Evolutionary conservation across 2,888 invertebrate species (phyloP).

Genomic region (Acronicta alni): DNA sequence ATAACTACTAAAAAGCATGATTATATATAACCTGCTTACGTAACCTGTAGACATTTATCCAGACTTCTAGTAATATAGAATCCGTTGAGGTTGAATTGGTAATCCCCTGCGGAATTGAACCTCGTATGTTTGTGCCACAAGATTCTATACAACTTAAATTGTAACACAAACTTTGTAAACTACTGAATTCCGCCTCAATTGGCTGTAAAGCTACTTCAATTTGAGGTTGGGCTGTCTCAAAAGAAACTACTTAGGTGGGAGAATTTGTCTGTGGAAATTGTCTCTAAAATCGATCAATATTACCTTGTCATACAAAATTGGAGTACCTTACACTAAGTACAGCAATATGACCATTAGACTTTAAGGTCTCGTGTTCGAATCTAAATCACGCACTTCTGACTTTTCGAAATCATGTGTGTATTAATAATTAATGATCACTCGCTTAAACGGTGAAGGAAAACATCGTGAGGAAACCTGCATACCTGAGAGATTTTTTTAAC

Average conservation of each 20-base stretch:
- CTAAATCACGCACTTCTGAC: too few relatives aligned
- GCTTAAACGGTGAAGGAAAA: too few relatives aligned
- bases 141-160: constrained; percentile 24
- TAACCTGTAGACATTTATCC: background rate
- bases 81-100: constrained; percentile 18
- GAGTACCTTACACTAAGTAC: too few relatives aligned
- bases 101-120: constrained; percentile 28
- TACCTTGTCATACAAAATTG: too few relatives aligned
- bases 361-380: too few relatives aligned
- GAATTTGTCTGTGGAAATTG: background rate
- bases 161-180: constrained; percentile 16
- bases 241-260: background rate
- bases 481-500: too few relatives aligned
- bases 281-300: too few relatives aligned
- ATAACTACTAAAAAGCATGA: too few relatives aligned
- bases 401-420: too few relatives aligned
- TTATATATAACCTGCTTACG: constrained; percentile 7
- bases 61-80: constrained; percentile 14
- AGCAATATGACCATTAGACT: too few relatives aligned
- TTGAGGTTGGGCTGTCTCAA: background rate
- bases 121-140: constrained; percentile 14
- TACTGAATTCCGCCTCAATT: constrained; percentile 14
- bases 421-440: too few relatives aligned
- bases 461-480: too few relatives aligned
- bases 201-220: background rate